Conservation (phyloP, 2,113 vertebrate species). For the Paramormyrops kingsleyae region DNA sequence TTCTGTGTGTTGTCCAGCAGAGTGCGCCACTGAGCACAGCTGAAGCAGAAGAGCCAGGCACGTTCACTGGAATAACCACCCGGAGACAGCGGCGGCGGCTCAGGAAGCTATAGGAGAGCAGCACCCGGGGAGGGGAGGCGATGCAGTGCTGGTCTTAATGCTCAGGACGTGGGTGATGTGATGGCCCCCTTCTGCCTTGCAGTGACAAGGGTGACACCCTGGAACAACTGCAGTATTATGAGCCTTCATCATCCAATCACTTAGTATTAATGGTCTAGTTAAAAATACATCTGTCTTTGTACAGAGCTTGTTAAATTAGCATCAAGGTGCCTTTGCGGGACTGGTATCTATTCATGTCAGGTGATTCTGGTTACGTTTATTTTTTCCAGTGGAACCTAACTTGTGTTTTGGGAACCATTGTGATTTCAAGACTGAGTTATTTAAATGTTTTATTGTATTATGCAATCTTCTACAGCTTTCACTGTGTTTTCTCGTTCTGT, state of each 20-base stretch:
- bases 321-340: neutral
- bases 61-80: constrained; percentile 14
- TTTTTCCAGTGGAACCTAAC: neutral
- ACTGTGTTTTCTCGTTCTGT: neutral
- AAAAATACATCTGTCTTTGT: neutral
- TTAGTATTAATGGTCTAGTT: neutral
- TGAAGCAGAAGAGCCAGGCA: constrained; percentile 16
- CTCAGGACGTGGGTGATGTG: neutral
- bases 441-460: neutral
- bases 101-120: neutral
- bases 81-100: neutral
- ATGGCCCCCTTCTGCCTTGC: neutral
- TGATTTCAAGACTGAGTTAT: neutral
- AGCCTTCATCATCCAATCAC: neutral
- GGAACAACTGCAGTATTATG: neutral
- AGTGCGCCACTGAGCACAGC: constrained; percentile 15
- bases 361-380: neutral
- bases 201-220: neutral
- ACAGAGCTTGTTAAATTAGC: neutral
- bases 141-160: neutral
- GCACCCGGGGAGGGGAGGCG: too few relatives aligned
- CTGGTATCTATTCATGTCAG: too few relatives aligned
- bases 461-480: neutral
- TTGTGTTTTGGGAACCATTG: neutral
- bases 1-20: constrained; percentile 21